phyloP scores from a whole-genome alignment of 1,140 invertebrate genomes.

The Zophobas atratus region DNA sequence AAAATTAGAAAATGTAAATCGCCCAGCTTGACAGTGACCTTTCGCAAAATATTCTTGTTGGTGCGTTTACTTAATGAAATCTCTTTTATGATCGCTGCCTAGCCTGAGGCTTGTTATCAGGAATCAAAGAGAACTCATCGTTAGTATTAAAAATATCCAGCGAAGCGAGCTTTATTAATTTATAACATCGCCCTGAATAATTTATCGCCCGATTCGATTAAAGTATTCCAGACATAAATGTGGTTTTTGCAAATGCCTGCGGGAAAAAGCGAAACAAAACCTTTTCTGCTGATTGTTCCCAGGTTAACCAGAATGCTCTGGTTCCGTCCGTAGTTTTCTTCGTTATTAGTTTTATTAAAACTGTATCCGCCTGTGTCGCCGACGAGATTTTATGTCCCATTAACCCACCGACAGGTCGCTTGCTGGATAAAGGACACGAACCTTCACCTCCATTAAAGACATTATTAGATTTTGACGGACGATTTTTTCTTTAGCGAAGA shows the following conservation, averaged over 20 bases:
- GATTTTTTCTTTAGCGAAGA: not conserved
- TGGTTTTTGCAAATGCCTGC: not conserved
- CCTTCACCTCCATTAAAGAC: constrained; percentile 2
- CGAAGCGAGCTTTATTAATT: not conserved
- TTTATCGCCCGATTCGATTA: constrained; percentile 26
- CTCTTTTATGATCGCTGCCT: too few relatives aligned
- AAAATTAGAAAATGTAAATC: too few relatives aligned
- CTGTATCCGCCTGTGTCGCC: constrained; percentile 1
- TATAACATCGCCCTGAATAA: not conserved
- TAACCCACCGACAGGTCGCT: constrained; percentile 13
- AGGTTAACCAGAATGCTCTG: constrained; percentile 25
- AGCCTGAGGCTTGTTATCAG: not conserved
- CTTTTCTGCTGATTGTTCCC: constrained; percentile 14
- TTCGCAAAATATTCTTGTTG: too few relatives aligned
- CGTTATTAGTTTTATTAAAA: constrained; percentile 37
- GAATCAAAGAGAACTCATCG: constrained; percentile 1
- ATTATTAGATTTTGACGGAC: constrained; percentile 15
- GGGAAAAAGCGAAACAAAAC: constrained; percentile 19
- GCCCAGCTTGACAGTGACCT: too few relatives aligned
- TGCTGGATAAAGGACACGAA: constrained; percentile 1
- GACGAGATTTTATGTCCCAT: constrained; percentile 14
- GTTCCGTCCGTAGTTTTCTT: constrained; percentile 23
- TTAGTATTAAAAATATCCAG: not conserved
- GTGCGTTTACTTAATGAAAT: too few relatives aligned
- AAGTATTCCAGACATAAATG: not conserved